Evolutionary conservation across 1,140 invertebrate genomes (phyloP), one percentile per base, ranked within the genome.

Genomic region (Leptopilina boulardi): DNA sequence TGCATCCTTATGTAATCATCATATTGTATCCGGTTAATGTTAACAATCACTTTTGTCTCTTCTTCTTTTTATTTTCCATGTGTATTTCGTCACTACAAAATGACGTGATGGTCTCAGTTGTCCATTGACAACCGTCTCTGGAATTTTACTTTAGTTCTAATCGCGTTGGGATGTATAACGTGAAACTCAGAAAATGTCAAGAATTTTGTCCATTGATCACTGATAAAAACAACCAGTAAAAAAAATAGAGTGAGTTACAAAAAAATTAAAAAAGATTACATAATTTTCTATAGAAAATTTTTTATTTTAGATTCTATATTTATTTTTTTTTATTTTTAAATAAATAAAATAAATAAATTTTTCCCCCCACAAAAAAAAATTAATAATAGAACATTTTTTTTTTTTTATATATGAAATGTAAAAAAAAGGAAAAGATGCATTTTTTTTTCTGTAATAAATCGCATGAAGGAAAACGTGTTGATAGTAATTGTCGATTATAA

Each of bases 1-100:
- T 18, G 47, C 47, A 66, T 66, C 59, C 59, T 66, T 66, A 66
- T 34, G 59, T 23, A 66, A 66, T 66, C 59, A 66, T 66, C 59
- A 66, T n/a, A n/a, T 66, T 15, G 59, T n/a, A 34, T 66, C 59
- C 59, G 59, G 59, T 23, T 59, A 13, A 26, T 13, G 23, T 34
- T 66, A 66, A 66, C 59, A 30, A 66, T 26, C 26, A 66, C 59
- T 66, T n/a, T 30, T 66, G 59, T 66, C 59, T 66, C 26, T 66
- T 66, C 10, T 56, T 42, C 11, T 47, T 47, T 47, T 15, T 51
- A n/a, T 51, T 51, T 18, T 51, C n/a, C 18, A 42, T n/a, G n/a
- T 38, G 9, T 9, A 38, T 6, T 9, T 38, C 34, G 34, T 38
- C 51, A 19, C 51, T 26, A 59, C 15, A 66, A 30, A 66, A n/a